Evolutionary conservation across 1,140 invertebrate species (phyloP), one percentile per base, ranked within the genome.

Genomic region (Eupeodes corollae): DNA sequence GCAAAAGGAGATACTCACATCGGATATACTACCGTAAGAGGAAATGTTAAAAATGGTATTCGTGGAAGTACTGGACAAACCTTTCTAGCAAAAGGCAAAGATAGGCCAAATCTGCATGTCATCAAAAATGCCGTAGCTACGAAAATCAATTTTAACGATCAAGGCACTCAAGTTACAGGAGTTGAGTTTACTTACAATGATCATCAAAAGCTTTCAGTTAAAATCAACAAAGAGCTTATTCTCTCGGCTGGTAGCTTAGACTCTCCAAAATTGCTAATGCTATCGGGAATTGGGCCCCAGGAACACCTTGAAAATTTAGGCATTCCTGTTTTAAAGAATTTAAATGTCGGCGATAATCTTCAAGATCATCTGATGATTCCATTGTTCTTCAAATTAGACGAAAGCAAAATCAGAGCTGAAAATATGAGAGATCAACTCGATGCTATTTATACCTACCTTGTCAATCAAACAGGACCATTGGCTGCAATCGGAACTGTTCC

Each of bases 331-430:
- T 37, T 71, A 0, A 19, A 54, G 5, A 71, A 82, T 30, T 57
- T 83, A 1, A 74, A 77, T 0, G 79, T 85, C 0, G 81, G 82
- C 0, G 51, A 71, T 3, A 83, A 83, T 56, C 65, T 84, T 1
- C 72, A 75, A 34, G 74, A 76, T 50, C 74, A 77, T 49, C 52
- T 68, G 1, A n/a, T 58, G 61, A 32, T 79, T 63, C 50, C 55
- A 69, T 10, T 68, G 57, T 50, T 60, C 32, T 14, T 66, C 13
- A 30, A 55, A 12, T 19, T 64, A 2, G 52, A 58, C 3, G 50
- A 47, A 16, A 48, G 47, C 10, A 39, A 18, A 2, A 46, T 50
- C 0, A 6, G 13, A 13, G 8, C 46, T 0, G 34, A 40, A 75
- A 44, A 11, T 0, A 42, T 43, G 6, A 42, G 44, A 33, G 47